Conservation (phyloP, 2,888 invertebrate species). For the Smittia aterrima region DNA sequence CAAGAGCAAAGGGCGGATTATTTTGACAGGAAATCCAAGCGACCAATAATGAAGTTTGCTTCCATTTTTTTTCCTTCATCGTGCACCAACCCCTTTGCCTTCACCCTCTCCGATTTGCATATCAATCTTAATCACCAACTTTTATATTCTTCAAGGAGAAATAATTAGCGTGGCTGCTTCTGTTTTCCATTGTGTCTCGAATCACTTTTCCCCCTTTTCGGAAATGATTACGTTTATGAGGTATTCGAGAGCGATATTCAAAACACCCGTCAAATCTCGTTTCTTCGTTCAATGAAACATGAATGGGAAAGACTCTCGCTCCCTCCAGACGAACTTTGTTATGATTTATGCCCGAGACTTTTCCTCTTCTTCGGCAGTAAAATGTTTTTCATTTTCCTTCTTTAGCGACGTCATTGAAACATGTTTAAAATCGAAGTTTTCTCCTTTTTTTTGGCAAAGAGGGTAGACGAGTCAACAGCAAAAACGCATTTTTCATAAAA, state of each 20-base stretch:
- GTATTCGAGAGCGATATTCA: no score
- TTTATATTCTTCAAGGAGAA: slow-evolving; percentile 3
- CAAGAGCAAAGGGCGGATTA: slow-evolving; percentile 2
- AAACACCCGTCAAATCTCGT: neutral
- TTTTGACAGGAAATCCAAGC: slow-evolving; percentile 25
- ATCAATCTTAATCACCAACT: slow-evolving; percentile 32
- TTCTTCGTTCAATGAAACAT: neutral
- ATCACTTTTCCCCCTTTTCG: neutral
- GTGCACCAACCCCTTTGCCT: slow-evolving; percentile 24
- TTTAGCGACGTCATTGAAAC: neutral
- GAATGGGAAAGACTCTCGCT: neutral
- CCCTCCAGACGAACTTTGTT: neutral
- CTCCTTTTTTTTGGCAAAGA: neutral
- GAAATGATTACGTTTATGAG: neutral
- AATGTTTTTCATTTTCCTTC: neutral
- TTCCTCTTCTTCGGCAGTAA: neutral
- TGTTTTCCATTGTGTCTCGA: neutral
- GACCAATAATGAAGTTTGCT: slow-evolving; percentile 31
- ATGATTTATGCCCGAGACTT: neutral
- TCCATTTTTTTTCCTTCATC: neutral
- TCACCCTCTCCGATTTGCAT: slow-evolving; percentile 26
- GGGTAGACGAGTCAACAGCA: neutral
- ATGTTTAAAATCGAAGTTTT: slow-evolving; percentile 18
- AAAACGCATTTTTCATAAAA: slow-evolving; percentile 27
- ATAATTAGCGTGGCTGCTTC: slow-evolving; percentile 25